A percentile compares a stretch with the other conserved stretches of the same genome.
phyloP scores from a whole-genome alignment of 2,888 invertebrate species.

The Cyrtodaria siliqua region DNA sequence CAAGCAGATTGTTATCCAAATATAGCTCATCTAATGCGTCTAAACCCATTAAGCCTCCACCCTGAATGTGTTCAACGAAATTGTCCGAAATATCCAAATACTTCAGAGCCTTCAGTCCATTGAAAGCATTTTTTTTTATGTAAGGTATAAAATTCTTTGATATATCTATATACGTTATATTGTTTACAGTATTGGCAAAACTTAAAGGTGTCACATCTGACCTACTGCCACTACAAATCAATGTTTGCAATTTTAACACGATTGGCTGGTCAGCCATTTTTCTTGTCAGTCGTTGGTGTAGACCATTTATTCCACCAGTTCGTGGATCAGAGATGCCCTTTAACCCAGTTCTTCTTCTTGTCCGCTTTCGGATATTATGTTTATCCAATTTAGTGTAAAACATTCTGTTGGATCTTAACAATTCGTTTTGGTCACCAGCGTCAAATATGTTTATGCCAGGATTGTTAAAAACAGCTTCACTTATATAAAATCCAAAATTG shows the following conservation, averaged over 20 bases:
- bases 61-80: constrained; percentile 39
- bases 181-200: constrained; percentile 40
- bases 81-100: constrained; percentile 48
- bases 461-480: constrained; percentile 40
- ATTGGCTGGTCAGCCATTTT: no score
- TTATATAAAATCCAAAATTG: constrained; percentile 35
- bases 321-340: no score
- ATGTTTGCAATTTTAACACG: neutral
- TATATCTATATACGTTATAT: constrained; percentile 44
- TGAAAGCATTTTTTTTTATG: constrained; percentile 18
- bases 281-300: no score
- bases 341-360: no score
- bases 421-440: constrained; percentile 7
- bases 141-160: constrained; percentile 43
- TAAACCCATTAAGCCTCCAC: constrained; percentile 28
- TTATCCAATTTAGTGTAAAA: no score
- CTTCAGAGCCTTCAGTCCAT: constrained; percentile 25
- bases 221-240: constrained; percentile 48
- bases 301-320: no score
- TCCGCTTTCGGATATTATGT: no score
- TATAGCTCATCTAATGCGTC: constrained; percentile 26
- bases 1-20: constrained; percentile 44
- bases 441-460: constrained; percentile 39
- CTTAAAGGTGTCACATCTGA: constrained; percentile 13
- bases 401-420: neutral